phyloP scores from a whole-genome alignment of 2,797 vertebrate species.

The Thamnophis elegans region DNA sequence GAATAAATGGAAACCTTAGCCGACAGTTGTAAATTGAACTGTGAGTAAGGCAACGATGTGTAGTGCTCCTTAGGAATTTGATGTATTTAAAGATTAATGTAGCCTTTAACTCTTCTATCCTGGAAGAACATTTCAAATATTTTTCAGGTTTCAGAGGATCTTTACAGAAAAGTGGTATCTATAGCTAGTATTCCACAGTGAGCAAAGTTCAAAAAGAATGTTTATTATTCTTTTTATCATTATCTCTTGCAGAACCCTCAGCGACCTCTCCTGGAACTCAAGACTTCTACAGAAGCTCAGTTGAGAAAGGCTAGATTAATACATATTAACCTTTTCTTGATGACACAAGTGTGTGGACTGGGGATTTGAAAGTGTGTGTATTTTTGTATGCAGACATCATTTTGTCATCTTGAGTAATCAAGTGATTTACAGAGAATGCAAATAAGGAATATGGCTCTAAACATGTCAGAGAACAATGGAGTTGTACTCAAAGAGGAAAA shows the following conservation, averaged over 20 bases:
- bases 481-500: neutral
- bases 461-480: neutral
- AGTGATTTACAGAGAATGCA: neutral
- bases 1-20: neutral
- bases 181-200: neutral
- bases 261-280: neutral
- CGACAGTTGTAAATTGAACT: neutral
- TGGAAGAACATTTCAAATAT: neutral
- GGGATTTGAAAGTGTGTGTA: neutral
- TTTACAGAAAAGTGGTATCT: neutral
- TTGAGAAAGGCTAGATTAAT: neutral
- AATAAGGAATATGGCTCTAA: neutral
- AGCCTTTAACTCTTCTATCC: neutral
- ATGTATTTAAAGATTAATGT: neutral
- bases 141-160: neutral
- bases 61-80: neutral
- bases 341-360: neutral
- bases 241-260: neutral
- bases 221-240: neutral
- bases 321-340: neutral
- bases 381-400: neutral
- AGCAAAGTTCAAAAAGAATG: neutral
- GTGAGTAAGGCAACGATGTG: neutral
- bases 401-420: neutral
- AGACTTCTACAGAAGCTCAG: neutral